phyloP scores from a whole-genome alignment of 2,888 invertebrate species.

The Blera fallax region DNA sequence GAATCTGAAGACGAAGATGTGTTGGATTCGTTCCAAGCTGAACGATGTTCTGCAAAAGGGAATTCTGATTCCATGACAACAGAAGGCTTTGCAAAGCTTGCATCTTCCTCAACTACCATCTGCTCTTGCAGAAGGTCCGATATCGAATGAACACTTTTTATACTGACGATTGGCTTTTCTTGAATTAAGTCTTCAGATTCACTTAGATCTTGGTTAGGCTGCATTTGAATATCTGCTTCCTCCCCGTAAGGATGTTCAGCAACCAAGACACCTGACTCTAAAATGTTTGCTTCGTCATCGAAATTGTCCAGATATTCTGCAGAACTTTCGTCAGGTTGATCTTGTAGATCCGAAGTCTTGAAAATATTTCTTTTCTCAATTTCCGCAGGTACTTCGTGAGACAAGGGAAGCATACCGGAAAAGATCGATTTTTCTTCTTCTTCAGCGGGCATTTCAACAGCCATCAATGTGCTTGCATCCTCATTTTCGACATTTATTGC shows the following conservation, averaged over 20 bases:
- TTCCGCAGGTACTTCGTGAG: too few relatives aligned
- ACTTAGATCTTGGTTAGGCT: slow-evolving; percentile 10
- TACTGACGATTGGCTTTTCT: not conserved
- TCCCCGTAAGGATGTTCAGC: slow-evolving; percentile 71
- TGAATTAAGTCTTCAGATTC: not conserved
- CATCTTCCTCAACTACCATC: not conserved
- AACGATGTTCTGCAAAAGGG: not conserved
- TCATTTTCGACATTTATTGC: too few relatives aligned
- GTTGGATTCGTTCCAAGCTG: not conserved
- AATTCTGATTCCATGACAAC: not conserved
- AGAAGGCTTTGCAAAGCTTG: not conserved
- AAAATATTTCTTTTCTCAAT: too few relatives aligned
- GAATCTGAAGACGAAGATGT: not conserved
- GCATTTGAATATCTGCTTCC: slow-evolving; percentile 72
- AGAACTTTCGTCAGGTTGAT: too few relatives aligned
- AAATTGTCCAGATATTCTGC: slow-evolving; percentile 41
- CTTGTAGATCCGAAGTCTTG: too few relatives aligned
- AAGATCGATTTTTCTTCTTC: too few relatives aligned
- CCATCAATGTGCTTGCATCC: too few relatives aligned
- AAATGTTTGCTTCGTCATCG: slow-evolving; percentile 73
- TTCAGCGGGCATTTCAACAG: too few relatives aligned
- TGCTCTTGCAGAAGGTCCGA: not conserved
- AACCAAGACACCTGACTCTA: too few relatives aligned
- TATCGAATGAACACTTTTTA: not conserved
- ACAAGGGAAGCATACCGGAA: too few relatives aligned